Conservation (phyloP, 2,113 vertebrate species). For the Eclectus roratus region DNA sequence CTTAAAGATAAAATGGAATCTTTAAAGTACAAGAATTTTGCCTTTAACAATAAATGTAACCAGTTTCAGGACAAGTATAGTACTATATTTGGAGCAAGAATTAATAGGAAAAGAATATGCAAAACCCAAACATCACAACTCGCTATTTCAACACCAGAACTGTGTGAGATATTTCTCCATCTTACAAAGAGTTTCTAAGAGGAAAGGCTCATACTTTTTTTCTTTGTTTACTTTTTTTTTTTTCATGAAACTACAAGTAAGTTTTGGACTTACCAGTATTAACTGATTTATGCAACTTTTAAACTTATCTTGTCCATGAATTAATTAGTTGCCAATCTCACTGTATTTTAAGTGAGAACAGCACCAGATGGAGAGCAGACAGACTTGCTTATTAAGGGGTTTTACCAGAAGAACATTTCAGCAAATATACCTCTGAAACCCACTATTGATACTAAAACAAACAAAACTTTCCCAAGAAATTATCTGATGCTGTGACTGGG, state of each 20-base stretch:
- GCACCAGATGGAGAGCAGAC: constrained; percentile 19
- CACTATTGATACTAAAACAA: not conserved
- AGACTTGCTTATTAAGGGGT: not conserved
- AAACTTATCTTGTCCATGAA: not conserved
- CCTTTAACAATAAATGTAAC: not conserved
- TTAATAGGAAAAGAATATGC: not conserved
- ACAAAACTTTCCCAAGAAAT: not conserved
- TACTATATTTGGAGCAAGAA: not conserved
- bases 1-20: not conserved
- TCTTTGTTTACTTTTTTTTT: not conserved
- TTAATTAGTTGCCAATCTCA: not conserved
- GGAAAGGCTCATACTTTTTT: not conserved
- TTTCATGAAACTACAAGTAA: not conserved
- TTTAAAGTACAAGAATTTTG: not conserved
- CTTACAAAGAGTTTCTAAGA: not conserved
- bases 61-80: not conserved
- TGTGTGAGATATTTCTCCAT: not conserved
- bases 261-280: not conserved
- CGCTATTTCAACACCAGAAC: rapidly evolving
- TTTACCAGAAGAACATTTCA: constrained; percentile 10
- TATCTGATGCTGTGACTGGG: not conserved
- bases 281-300: not conserved
- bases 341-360: constrained; percentile 13
- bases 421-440: not conserved
- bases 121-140: not conserved